Conservation (phyloP, 2,113 vertebrate genomes). For the Himantopus leucocephalus region DNA sequence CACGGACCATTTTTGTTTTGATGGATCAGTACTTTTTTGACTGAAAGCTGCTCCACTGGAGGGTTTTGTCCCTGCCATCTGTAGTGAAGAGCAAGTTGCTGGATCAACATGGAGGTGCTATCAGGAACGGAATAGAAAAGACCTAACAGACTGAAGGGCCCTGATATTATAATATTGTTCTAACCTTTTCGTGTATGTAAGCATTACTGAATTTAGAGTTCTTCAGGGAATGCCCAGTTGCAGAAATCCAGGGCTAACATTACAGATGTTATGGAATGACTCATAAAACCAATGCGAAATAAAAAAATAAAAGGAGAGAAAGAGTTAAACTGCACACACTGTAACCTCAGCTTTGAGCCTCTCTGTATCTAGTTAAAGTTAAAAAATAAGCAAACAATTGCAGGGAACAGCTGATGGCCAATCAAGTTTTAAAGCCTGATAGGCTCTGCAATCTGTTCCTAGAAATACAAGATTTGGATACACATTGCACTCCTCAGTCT, state of each 20-base stretch:
- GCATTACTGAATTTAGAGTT: not conserved
- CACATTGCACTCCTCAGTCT: not conserved
- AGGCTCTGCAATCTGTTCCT: not conserved
- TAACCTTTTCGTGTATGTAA: not conserved
- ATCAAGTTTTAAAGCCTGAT: slow-evolving; percentile 24
- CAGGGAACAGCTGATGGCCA: not conserved
- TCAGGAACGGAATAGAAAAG: not conserved
- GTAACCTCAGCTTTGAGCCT: not conserved
- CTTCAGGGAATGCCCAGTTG: not conserved
- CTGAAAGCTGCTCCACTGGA: not conserved
- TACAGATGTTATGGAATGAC: not conserved
- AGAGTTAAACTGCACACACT: not conserved
- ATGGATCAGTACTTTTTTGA: not conserved
- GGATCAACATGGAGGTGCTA: fast-evolving
- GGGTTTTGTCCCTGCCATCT: not conserved
- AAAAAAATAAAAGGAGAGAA: not conserved
- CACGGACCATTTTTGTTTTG: not conserved
- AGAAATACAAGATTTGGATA: slow-evolving; percentile 13
- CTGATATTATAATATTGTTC: not conserved
- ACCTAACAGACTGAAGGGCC: not conserved
- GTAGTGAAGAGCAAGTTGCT: not conserved
- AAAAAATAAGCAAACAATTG: not conserved
- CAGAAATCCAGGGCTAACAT: not conserved
- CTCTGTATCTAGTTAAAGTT: not conserved
- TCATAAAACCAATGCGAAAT: not conserved